These are phyloP conservation scores for Chloromyia formosa DNA, from an alignment of 2,888 invertebrate genomes.

Conservation along the genomic window DNA sequence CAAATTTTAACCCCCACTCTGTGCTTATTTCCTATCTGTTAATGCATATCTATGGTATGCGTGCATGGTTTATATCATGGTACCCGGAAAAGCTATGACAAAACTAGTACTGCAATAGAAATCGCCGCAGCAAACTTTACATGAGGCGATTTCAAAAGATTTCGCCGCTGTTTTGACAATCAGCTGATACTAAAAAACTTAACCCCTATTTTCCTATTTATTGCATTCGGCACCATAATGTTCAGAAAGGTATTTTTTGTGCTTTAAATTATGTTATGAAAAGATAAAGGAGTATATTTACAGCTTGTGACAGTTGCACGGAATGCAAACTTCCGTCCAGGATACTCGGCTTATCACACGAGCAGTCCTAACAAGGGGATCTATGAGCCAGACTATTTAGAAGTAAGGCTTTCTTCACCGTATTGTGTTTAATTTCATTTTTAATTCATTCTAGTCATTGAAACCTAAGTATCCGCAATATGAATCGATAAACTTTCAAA, in stretches of 20 bases:
- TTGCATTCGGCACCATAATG: not conserved
- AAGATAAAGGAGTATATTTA: not conserved
- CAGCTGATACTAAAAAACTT: not conserved
- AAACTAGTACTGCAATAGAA: no score
- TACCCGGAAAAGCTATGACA: no score
- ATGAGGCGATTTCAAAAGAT: not conserved
- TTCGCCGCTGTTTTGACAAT: not conserved
- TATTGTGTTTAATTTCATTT: slow-evolving; percentile 7
- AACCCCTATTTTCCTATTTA: not conserved
- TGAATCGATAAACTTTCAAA: slow-evolving; percentile 22
- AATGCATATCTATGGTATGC: no score
- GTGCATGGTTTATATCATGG: no score
- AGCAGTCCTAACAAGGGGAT: slow-evolving; percentile 53
- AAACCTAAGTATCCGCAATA: slow-evolving; percentile 71
- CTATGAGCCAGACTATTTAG: slow-evolving; percentile 79
- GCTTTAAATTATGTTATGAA: not conserved
- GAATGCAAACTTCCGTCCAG: not conserved
- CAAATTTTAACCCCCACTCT: no score
- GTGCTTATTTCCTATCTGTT: no score
- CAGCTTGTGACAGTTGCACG: not conserved
- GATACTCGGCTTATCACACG: not conserved
- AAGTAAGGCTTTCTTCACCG: slow-evolving; percentile 65
- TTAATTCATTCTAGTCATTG: slow-evolving; percentile 55
- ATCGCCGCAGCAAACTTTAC: not conserved
- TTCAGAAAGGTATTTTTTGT: slow-evolving; percentile 9